Evolutionary conservation across 1,140 invertebrate species (phyloP), one percentile per base, ranked within the genome.

Genomic region (Cheumatopsyche charites): DNA sequence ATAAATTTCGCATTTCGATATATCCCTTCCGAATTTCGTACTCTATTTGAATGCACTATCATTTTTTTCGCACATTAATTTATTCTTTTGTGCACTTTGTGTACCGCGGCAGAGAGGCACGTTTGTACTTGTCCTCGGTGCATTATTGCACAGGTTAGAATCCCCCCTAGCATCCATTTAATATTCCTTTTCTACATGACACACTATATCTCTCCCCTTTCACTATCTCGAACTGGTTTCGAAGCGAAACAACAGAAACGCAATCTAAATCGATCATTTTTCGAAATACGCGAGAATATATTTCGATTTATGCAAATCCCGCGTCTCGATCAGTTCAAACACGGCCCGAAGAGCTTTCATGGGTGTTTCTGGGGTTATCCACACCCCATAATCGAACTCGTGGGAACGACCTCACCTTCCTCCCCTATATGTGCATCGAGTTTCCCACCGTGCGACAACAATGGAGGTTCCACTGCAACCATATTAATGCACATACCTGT

Each of bases 401-500:
- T 68, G 66, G 66, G 66, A 68, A 68, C 49, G 66, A 23, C 5
- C 25, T 36, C 36, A 68, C 47, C 66, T 47, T 55, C 47, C 66
- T 12, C 36, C 19, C 36, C 5, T 36, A 21, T 58, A 23, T 58
- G 25, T 23, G 23, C 21, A 58, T 23, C 15, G 45, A 13, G 66
- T 68, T 68, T 68, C 66, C 66, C 66, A 68, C 66, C 66, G 49
- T 66, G 11, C 29, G 11, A 47, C 21, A 68, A 68, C 66, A 68
- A 68, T 68, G 49, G 26, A 23, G 23, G 66, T 42, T 42, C 26
- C 47, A 36, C 66, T 58, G 47, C 66, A 42, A 68, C 66, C 66
- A 55, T 68, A 55, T 55, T 58, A 55, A 68, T 68, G 66, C 66
- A 29, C 29, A 63, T 68, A 68, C 66, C 66, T 68, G 66, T 43